phyloP scores from a whole-genome alignment of 2,113 vertebrate species.

The Heterotis niloticus region DNA sequence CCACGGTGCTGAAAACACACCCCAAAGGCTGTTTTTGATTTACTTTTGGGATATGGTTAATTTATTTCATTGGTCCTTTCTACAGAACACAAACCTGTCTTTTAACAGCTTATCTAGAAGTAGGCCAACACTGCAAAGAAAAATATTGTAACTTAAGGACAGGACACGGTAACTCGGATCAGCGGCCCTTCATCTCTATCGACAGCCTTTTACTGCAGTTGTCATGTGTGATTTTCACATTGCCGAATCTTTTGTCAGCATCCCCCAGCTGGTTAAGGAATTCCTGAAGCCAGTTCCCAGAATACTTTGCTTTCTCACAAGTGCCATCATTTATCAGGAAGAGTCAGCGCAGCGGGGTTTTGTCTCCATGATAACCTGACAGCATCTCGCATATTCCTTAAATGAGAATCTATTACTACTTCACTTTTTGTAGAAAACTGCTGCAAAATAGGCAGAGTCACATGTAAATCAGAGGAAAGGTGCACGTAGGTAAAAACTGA shows the following conservation, averaged over 20 bases:
- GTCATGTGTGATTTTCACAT: conserved; percentile 11
- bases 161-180: neutral
- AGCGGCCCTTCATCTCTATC: conserved; percentile 5
- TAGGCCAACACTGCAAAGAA: neutral
- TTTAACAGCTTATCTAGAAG: neutral
- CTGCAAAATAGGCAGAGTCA: neutral
- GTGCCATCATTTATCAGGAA: neutral
- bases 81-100: no score
- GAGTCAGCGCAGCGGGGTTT: neutral
- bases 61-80: neutral
- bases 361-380: neutral
- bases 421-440: neutral
- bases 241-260: conserved; percentile 5
- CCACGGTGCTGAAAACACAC: no score
- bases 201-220: conserved; percentile 18
- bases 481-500: neutral
- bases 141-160: neutral
- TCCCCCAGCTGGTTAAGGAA: neutral
- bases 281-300: conserved; percentile 3
- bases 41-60: no score
- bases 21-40: no score
- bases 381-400: neutral
- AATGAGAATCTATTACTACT: no score
- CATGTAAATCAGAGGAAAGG: no score
- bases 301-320: neutral